phyloP scores from a whole-genome alignment of 2,888 invertebrate species.

The Lasioglossum villosulum region DNA sequence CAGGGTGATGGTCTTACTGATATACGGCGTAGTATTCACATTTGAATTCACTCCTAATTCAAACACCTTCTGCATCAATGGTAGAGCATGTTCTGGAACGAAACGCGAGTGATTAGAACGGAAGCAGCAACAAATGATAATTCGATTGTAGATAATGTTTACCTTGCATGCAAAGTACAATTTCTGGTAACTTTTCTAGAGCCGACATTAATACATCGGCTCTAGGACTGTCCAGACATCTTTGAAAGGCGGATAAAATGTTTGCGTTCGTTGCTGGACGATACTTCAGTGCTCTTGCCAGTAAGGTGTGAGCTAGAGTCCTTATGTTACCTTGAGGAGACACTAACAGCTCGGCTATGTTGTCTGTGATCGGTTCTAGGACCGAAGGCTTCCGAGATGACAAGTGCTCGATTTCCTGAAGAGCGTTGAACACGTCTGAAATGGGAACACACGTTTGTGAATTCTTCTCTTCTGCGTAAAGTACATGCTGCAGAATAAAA shows the following conservation, averaged over 20 bases:
- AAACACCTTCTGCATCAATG: slow-evolving; percentile 92
- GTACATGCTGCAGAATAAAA: no score
- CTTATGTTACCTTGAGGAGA: slow-evolving; percentile 88
- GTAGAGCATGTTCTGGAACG: slow-evolving; percentile 90
- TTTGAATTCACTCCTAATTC: slow-evolving; percentile 92
- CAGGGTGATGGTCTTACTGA: slow-evolving; percentile 92
- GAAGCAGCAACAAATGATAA: neutral
- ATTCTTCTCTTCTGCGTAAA: no score
- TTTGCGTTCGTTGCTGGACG: slow-evolving; percentile 87
- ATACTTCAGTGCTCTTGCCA: slow-evolving; percentile 90
- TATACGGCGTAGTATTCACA: slow-evolving; percentile 90
- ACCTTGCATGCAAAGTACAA: slow-evolving; percentile 92
- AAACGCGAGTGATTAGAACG: slow-evolving; percentile 17
- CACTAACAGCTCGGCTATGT: slow-evolving; percentile 88
- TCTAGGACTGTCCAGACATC: slow-evolving; percentile 92
- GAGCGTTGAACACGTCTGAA: slow-evolving; percentile 87
- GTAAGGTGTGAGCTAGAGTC: slow-evolving; percentile 89
- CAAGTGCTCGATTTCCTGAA: slow-evolving; percentile 91
- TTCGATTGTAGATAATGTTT: slow-evolving; percentile 41
- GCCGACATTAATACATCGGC: slow-evolving; percentile 92
- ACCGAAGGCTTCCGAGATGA: slow-evolving; percentile 89
- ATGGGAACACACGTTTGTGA: slow-evolving; percentile 30
- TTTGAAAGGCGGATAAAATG: slow-evolving; percentile 91
- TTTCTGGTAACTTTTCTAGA: slow-evolving; percentile 93
- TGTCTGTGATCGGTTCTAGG: slow-evolving; percentile 88